Evolutionary conservation across 2,797 vertebrate genomes (phyloP), one percentile per base, ranked within the genome.

Genomic region (Xenentodon cancila): DNA sequence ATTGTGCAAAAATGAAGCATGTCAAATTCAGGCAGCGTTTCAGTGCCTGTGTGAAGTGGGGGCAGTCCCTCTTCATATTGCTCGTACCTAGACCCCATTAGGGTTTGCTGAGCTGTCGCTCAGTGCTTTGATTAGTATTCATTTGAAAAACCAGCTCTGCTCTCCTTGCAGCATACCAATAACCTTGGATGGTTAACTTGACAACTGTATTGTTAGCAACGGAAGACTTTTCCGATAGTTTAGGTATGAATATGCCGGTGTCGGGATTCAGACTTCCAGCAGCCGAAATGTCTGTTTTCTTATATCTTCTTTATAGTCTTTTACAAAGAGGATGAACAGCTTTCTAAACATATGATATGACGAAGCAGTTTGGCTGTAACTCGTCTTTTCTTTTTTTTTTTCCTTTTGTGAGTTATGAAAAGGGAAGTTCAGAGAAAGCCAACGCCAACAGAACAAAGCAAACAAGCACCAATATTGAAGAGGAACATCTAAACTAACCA

Each of bases 121-220:
- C 70, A 40, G 72, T 53, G 67, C 37, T 12, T 81, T 85, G 77
- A 87, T 89, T 83, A 85, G 80, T 76, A 76, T 82, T 89, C 79
- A 71, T 80, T 84, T 80, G 52, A 72, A 79, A 84, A 80, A 54
- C 56, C 53, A 62, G 72, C 71, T 53, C 53, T 34, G 60, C 72
- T 82, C 65, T 20, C 56, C 70, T 58, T 43, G 21, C 68, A 70
- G 80, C 84, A 85, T 82, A 80, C 75, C 79, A 88, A 84, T 79
- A 81, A 79, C 53, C 64, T 49, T 9, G 64, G 50, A 65, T 60
- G 47, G 84, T 77, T 83, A 62, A 66, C 69, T 68, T 46, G 69
- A 71, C 64, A 16, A 59, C 40, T 53, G 79, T 43, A 67, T 71
- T 73, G 84, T 84, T 77, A 20, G 53, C 43, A 77, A 67, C 66